Percentiles rank a stretch among this genome's conserved stretches.
Conservation (phyloP, 2,113 vertebrate genomes). For the Nibea coibor region DNA sequence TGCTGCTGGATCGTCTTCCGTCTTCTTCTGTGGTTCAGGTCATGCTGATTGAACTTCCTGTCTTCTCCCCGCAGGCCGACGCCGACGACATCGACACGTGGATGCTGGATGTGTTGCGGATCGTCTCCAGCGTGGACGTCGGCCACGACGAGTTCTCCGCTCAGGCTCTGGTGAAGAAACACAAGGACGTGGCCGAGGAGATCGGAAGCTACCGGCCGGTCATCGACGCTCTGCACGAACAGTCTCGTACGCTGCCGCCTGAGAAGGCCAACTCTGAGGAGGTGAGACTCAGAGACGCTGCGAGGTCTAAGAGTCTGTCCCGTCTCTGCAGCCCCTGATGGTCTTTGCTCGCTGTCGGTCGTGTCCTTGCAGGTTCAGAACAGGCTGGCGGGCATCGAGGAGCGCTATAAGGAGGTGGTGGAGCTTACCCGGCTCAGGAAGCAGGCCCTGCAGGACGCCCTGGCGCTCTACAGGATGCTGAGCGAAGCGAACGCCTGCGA, state of each 20-base stretch:
- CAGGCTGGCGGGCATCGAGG: constrained; percentile 93
- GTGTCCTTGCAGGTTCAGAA: constrained; percentile 62
- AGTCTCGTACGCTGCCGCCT: constrained; percentile 87
- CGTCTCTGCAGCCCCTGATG: not conserved
- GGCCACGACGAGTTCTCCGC: constrained; percentile 98
- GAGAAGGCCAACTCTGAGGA: constrained; percentile 86
- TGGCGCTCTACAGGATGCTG: constrained; percentile 95
- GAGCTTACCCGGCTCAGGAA: constrained; percentile 94
- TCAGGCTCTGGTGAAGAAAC: constrained; percentile 97
- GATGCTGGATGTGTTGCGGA: constrained; percentile 97
- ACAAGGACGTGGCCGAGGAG: constrained; percentile 97
- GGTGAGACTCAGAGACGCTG: constrained; percentile 62
- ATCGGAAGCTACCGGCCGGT: constrained; percentile 92
- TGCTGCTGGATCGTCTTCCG: no score
- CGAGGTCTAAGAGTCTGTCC: no score
- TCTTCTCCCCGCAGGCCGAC: constrained; percentile 80
- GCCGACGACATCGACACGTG: constrained; percentile 95
- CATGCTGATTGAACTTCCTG: not conserved
- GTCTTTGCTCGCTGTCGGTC: not conserved
- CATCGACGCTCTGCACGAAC: constrained; percentile 93
- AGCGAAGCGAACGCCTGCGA: constrained; percentile 95
- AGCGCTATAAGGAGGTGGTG: constrained; percentile 94
- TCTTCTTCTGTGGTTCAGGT: not conserved
- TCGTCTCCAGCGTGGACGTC: constrained; percentile 95
- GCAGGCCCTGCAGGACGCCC: constrained; percentile 96